Evolutionary conservation across 2,888 invertebrate genomes (phyloP), one percentile per base, ranked within the genome.

Genomic region (Diarsia mendica): DNA sequence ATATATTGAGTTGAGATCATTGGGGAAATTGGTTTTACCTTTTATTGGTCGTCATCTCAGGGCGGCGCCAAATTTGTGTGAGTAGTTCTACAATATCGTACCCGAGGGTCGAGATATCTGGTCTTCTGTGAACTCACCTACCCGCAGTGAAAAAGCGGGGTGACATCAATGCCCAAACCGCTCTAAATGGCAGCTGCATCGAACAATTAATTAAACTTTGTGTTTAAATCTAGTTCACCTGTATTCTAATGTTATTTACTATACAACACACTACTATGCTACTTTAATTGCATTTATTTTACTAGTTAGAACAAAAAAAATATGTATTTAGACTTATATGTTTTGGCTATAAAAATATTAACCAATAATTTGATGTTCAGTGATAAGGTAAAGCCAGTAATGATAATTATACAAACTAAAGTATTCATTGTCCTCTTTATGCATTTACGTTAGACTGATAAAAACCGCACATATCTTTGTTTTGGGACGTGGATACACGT

Each of bases 211-310:
- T 18, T 61, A 39, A 6, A 39, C 39, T 8, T 13, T 3, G 3
- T 3, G 20, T 63, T 44, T 23, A 63, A 39, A 63, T 44, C 3
- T 10, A 13, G 13, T 23, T 44, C 63, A 63, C n/a, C 63, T n/a
- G 13, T 63, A 44, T 15, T 63, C n/a, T 63, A n/a, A n/a, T 63
- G 8, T n/a, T 13, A 44, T 20, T n/a, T 63, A 53, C 44, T 44
- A 55, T 58, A 13, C 20, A 77, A 72, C 73, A 85, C 81, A 88
- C 89, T 83, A 84, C 85, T 85, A 80, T 76, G 83, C 79, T 82
- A 66, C 66, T 53, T 77, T 67, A 58, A 79, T 80, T 77, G 67
- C 83, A 83, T 80, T 84, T 75, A 69, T 72, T 64, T 77, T 55
- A 44, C n/a, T 44, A 63, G 44, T 46, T 63, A 15, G 15, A n/a